Base-by-base conservation (phyloP, 2,888 invertebrate species). In the Phlogophora meticulosa region DNA sequence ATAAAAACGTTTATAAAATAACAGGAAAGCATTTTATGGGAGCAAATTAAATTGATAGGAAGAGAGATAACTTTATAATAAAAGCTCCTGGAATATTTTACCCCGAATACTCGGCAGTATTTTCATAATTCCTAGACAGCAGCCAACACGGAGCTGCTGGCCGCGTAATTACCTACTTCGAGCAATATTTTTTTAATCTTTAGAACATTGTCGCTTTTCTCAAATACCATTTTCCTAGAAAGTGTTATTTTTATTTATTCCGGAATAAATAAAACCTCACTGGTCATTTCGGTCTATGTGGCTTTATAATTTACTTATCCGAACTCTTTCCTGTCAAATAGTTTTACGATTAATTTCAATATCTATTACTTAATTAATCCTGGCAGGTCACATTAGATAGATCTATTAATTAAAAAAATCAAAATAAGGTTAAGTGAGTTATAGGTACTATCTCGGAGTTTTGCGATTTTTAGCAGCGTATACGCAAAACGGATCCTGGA, bases 91-190 rank as follows among this genome's bases (percentile, higher is more conserved):
- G 11, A 72, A 45, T 57, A 52, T 57, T 65, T 52, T 36, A 46
- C 32, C 36, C 20, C 4, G 1, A 20, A 32, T 24, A 17, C 48
- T 53, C 24, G 11, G 11, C 24, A 32, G 55, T 56, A 51, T 53
- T 72, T 56, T 67, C 28, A 43, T 38, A 67, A 59, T 72, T 65
- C 72, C 38, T 43, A 53, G 46, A 46, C 13, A 57, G 24, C 38
- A 38, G 13, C 56, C 46, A 52, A 52, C 22, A 13, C 20, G 20
- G 32, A 7, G 45, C 24, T 4, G 15, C 32, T n/a, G 22, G 17
- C 43, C 67, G 49, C 59, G 5, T 28, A 28, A 28, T 28, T 72
- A 67, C 59, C 49, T 72, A 65, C 72, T 72, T 65, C 17, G 20
- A 65, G 28, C 65, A 13, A 67, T 67, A 38, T 48, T 57, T 57